Base-by-base conservation (phyloP, 2,888 invertebrate genomes). In the Sinotaia quadrata region DNA sequence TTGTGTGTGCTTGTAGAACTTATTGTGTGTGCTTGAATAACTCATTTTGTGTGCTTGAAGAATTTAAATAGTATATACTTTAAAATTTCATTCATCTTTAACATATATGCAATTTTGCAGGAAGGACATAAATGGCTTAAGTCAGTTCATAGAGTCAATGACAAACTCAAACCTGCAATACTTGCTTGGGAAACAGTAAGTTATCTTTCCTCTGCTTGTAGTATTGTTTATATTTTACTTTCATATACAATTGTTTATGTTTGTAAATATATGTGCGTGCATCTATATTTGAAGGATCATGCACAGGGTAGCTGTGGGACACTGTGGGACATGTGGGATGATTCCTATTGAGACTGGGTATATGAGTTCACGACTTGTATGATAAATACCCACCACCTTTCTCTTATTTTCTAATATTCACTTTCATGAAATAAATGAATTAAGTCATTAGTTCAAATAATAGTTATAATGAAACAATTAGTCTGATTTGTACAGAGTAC, bases 151-250 rank as follows among this genome's bases (percentile, higher is more conserved):
- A 75, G 79, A 68, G 84, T 80, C 63, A 87, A 87, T 73, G 82
- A 84, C 49, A 75, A 79, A 34, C 79, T 75, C 21, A 85, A 82
- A 70, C 86, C 87, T 24, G 79, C 82, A 12, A 78, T 86, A 18
- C 59, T 87, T 74, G 84, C 87, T 5, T 86, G 86, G 86, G 82
- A 84, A 77, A 85, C 85, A n/a, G 87, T 87, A 77, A 80, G 85
- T 74, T 15, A n/a, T 4, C 18, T 2, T 54, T 29, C 18, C 1
- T 54, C 29, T 29, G 18, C 21, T 63, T 3, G 29, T 5, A 2
- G 10, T 41, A 41, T 41, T 12, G 41, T 41, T 41, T 41, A 41
- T 41, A 41, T 18, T 12, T 12, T 41, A 41, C 41, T 41, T 10
- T 10, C 41, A 41, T 41, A 41, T 41, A 15, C 18, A 15, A 12